Evolutionary conservation across 2,113 vertebrate genomes (phyloP).

Genomic region (Atlantisia rogersi): DNA sequence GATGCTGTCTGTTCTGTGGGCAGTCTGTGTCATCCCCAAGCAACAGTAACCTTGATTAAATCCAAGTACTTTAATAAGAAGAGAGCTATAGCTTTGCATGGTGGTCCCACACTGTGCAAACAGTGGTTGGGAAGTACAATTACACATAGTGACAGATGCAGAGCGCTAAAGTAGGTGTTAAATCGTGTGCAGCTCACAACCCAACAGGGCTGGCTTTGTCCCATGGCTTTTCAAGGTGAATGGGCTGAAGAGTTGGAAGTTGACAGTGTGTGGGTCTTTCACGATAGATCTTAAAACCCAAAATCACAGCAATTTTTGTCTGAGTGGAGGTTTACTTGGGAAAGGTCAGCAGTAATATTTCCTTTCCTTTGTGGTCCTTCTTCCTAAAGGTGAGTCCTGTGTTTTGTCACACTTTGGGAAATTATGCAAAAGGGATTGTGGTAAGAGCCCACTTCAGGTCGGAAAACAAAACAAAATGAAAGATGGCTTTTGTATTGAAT

Average conservation of each 20-base stretch:
- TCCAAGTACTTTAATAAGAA: conserved; percentile 30
- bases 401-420: background rate
- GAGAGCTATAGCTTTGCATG: background rate
- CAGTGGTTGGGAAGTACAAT: background rate
- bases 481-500: background rate
- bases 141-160: conserved; percentile 1
- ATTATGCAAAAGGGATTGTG: background rate
- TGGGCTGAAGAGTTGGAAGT: background rate
- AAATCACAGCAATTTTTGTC: background rate
- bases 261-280: background rate
- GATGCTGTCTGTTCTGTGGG: conserved; percentile 12
- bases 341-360: background rate
- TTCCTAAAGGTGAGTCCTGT: background rate
- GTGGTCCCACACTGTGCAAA: background rate
- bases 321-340: background rate
- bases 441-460: background rate
- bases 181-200: background rate
- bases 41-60: conserved; percentile 51
- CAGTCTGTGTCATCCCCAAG: conserved; percentile 16
- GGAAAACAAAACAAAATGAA: background rate
- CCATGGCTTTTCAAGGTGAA: background rate
- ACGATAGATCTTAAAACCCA: background rate
- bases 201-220: background rate
- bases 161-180: background rate
- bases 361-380: background rate